These are phyloP conservation scores for Hydra vulgaris DNA, from an alignment of 30 jellyfish, hydroid and myxozoan species.

Conservation along the genomic window DNA sequence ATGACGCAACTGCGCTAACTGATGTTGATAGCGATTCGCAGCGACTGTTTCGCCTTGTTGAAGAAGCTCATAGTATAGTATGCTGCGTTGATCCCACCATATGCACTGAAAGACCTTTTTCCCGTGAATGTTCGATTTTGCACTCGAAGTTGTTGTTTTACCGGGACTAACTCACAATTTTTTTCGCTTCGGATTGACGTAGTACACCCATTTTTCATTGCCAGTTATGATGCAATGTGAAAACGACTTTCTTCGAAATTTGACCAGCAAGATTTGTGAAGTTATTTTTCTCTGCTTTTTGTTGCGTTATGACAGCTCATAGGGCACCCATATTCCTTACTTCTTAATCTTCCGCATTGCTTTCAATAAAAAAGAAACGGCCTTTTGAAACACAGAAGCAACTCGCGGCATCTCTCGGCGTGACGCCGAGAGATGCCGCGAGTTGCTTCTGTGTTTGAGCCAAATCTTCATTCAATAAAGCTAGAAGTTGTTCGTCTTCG, in stretches of 20 bases:
- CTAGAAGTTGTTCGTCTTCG: not conserved
- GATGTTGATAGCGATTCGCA: not conserved
- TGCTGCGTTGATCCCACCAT: not conserved
- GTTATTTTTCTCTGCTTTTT: no score
- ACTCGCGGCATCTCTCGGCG: not conserved
- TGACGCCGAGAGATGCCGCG: not conserved
- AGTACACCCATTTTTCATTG: not conserved
- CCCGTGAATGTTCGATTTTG: not conserved
- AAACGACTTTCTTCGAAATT: not conserved
- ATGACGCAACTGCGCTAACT: not conserved
- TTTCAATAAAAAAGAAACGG: no score
- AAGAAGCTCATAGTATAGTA: not conserved
- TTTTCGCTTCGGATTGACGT: not conserved
- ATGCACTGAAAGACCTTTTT: not conserved
- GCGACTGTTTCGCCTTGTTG: not conserved
- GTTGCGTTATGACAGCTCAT: no score
- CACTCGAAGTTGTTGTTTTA: not conserved
- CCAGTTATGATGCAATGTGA: not conserved
- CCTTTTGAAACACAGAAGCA: no score
- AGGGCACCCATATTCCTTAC: no score
- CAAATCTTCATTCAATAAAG: not conserved
- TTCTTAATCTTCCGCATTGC: no score
- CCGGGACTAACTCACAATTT: not conserved
- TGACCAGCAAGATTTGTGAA: not conserved
- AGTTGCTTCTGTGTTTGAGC: not conserved